Evolutionary conservation across 2,113 vertebrate species (phyloP), one percentile per base, ranked within the genome.

Genomic region (Ardeotis arabs): DNA sequence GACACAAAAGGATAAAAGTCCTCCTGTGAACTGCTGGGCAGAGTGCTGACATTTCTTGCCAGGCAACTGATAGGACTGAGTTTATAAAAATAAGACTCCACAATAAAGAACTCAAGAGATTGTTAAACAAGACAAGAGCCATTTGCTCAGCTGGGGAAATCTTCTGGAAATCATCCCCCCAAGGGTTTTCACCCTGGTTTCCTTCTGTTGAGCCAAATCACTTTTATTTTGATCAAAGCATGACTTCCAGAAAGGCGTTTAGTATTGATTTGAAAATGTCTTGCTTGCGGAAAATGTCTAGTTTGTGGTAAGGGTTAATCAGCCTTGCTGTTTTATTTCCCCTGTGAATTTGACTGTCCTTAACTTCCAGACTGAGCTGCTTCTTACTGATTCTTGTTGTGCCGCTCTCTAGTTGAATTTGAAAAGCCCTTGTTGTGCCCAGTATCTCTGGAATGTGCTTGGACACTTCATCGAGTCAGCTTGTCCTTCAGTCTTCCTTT

Each of bases 21-120:
- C 75, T 83, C 55, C 68, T 37, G 27, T n/a, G 63, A 90, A 74
- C 35, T 92, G 64, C 72, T n/a, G 52, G 68, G 49, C 3, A 17
- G 41, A 78, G 85, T 86, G 83, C 56, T 96, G 94, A 94, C 83
- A 84, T 49, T 89, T 92, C 73, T 89, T 95, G 81, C 81, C 78
- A 62, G 1, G 20, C 33, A 87, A 78, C 44, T 68, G 88, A 91
- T 56, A 86, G n/a, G 44, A 64, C 29, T 78, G 37, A 68, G 41
- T 77, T 92, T 90, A 53, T 68, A 60, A 94, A 68, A 96, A 87
- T 64, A 80, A 94, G 67, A 85, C 66, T 77, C 3, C 2, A 29
- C 27, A 78, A 49, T 70, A 47, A 72, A 81, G 39, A 75, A 35
- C 16, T 91, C 59, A 35, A 76, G 41, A 77, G 52, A 84, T 16